Conservation (phyloP, 1,140 invertebrate species). For the Neocloeon triangulifer region DNA sequence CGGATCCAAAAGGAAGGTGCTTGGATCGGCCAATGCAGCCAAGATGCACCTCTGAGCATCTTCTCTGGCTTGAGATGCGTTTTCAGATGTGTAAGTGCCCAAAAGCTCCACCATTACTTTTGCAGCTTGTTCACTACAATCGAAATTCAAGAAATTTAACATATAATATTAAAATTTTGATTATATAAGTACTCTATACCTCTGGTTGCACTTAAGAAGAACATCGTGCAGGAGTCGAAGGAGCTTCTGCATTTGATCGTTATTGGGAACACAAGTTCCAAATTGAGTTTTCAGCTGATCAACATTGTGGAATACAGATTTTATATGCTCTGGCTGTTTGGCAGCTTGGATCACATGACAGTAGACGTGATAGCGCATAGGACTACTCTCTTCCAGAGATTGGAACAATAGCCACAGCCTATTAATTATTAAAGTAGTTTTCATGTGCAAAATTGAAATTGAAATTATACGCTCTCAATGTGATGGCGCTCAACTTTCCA, state of each 20-base stretch:
- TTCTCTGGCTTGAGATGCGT: constrained; percentile 85
- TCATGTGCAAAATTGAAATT: not conserved
- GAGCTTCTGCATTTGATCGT: constrained; percentile 81
- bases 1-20: constrained; percentile 85
- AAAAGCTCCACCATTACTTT: constrained; percentile 93
- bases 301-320: constrained; percentile 54
- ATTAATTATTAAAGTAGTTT: constrained; percentile 3
- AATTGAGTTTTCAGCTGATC: constrained; percentile 70
- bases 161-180: too few species aligned
- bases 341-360: constrained; percentile 75
- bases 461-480: constrained; percentile 67
- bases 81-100: constrained; percentile 88
- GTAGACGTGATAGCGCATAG: constrained; percentile 78
- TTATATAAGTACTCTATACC: constrained; percentile 20
- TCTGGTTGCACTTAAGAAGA: constrained; percentile 43
- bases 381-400: constrained; percentile 61
- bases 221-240: constrained; percentile 76
- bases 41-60: constrained; percentile 93
- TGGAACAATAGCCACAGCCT: constrained; percentile 73
- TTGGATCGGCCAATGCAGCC: constrained; percentile 80
- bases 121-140: constrained; percentile 57
- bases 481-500: constrained; percentile 53
- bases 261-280: constrained; percentile 54
- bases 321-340: constrained; percentile 61
- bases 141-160: too few species aligned